Evolutionary conservation across 2,888 invertebrate species (phyloP), one percentile per base, ranked within the genome.

Genomic region (Lucinisca nassula): DNA sequence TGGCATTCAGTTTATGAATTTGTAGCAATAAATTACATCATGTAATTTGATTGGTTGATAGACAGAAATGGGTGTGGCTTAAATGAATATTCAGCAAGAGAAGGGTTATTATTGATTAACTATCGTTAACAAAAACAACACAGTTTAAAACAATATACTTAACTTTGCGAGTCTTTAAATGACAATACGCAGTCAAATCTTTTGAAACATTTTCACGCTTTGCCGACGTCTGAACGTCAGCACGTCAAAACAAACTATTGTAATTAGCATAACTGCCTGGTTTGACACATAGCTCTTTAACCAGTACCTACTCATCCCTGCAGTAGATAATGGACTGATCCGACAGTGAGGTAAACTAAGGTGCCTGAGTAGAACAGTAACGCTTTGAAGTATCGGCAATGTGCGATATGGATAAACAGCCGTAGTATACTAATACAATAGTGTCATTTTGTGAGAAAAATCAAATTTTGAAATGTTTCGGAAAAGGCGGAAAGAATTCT

Each of bases 241-340:
- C 67, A 67, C 67, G 67, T 67, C 67, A 67, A 67, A 67, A 67
- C 67, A 67, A 67, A 67, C 27, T 14, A 67, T 24, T 21, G 35
- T 67, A 32, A 67, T 67, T 67, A 67, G 67, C 67, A 67, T 67
- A 67, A 67, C 67, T 67, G 32, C 35, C 67, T 67, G 35, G 24
- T 67, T 67, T 67, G 67, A 67, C 67, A 67, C 67, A 67, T 67
- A 6, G 35, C 67, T 32, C 35, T 67, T 35, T 35, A 67, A 67
- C 67, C 35, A 17, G 21, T 4, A 35, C 8, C 17, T 6, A 32
- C 3, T 35, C 32, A 24, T 35, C 67, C 32, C 67, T 35, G 32
- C 67, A 17, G 35, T 67, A 61, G 30, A 61, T 61, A 67, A 35
- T 67, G 67, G 35, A 30, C 27, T 35, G 10, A 12, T 32, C 67